Conservation (phyloP, 2,797 vertebrate species). For the Leuciscus waleckii region DNA sequence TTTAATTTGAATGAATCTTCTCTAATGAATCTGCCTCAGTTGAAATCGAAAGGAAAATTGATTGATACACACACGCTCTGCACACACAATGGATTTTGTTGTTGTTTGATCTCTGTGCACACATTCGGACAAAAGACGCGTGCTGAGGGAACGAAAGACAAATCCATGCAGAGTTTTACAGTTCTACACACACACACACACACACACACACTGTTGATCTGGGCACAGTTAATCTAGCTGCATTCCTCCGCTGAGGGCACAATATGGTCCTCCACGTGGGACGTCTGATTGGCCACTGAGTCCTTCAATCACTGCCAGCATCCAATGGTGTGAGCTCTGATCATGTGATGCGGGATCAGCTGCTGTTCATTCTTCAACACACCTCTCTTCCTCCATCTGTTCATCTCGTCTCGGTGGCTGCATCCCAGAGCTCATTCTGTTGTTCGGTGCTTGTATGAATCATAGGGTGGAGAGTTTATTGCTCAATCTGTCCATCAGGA, state of each 20-base stretch:
- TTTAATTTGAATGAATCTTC: not conserved
- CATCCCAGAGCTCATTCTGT: slow-evolving; percentile 4
- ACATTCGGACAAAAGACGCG: not conserved
- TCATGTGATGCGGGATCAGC: slow-evolving; percentile 35
- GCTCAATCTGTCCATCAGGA: slow-evolving; percentile 69
- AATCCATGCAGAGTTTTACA: slow-evolving; percentile 2
- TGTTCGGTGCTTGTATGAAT: not conserved
- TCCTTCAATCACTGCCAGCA: slow-evolving; percentile 63
- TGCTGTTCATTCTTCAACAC: not conserved
- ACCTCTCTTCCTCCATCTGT: slow-evolving; percentile 49
- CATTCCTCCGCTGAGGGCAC: slow-evolving; percentile 17
- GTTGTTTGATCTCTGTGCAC: not conserved
- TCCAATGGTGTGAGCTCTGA: slow-evolving; percentile 64
- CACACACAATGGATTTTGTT: not conserved
- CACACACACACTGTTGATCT: slow-evolving; percentile 7
- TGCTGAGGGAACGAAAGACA: not conserved
- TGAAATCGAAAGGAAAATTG: not conserved
- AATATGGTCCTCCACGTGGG: slow-evolving; percentile 52
- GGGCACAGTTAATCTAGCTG: not conserved
- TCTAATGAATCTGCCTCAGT: not conserved
- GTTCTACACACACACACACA: slow-evolving; percentile 1
- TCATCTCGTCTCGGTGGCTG: not conserved
- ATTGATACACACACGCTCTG: not conserved
- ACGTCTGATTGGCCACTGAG: slow-evolving; percentile 49
- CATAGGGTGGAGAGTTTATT: slow-evolving; percentile 60